Base-by-base conservation (phyloP, 2,888 invertebrate genomes). In the Netelia inedita region DNA sequence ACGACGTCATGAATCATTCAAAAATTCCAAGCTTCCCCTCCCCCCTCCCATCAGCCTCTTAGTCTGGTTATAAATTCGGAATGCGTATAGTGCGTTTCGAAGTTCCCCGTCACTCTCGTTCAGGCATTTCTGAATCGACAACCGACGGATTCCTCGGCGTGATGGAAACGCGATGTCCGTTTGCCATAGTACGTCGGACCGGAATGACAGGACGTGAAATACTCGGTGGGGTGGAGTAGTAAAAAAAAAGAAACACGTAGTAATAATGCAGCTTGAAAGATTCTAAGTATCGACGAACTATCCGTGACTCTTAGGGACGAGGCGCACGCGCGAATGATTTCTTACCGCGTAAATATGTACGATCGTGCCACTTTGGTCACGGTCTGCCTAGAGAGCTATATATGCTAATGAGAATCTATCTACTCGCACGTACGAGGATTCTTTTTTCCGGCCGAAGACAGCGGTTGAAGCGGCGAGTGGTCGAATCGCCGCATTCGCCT, bases 1-100 rank as follows among this genome's bases (percentile, higher is more conserved):
- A 2, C 79, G 71, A 72, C 72, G 55, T 72, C 85, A 82, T 85
- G 79, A 85, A 85, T 85, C 82, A 85, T 85, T 82, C 82, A 82
- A 79, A 85, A 85, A 79, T 55, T 76, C 65, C 69, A 71, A 73
- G 46, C 61, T n/a, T 19, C 43, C 65, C 0, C 41, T n/a, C 16
- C 5, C 11, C 11, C 16, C 16, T 9, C 63, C 6, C 41, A 1
- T 3, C 43, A 35, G 3, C 19, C 43, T 35, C 43, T 8, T 23
- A n/a, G 66, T 68, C 57, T 85, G 71, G 72, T 85, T 82, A 82
- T 82, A 75, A 85, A 85, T 85, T 82, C 82, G 71, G 21, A 35
- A 59, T 79, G 82, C 79, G 79, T 82, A 79, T 75, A 85, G 85
- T 85, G 85, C 82, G 79, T 85, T 85, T 82, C 79, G 61, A 63